Conservation (phyloP, 2,113 vertebrate species). For the Abramis brama region DNA sequence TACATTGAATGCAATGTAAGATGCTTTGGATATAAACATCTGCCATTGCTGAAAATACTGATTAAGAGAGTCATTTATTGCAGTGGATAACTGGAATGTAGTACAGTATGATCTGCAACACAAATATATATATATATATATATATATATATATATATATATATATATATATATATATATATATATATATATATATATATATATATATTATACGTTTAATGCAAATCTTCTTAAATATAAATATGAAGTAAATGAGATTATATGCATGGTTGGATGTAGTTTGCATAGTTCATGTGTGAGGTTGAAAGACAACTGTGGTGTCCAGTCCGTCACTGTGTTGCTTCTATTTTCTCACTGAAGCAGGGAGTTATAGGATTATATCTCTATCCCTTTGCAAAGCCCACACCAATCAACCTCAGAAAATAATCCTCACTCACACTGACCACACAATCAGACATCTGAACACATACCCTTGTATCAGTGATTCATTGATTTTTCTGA, state of each 20-base stretch:
- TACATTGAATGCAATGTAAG: not conserved
- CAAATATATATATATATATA: too few relatives aligned
- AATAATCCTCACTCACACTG: constrained; percentile 65
- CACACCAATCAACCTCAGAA: constrained; percentile 73
- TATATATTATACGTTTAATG: too few relatives aligned
- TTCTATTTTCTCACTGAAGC: constrained; percentile 32
- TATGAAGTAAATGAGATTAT: constrained; percentile 6
- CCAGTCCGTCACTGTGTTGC: constrained; percentile 13
- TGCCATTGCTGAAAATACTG: not conserved
- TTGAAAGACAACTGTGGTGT: not conserved
- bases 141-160: not conserved
- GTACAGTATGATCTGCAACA: not conserved
- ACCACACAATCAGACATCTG: constrained; percentile 11
- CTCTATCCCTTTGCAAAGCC: constrained; percentile 72
- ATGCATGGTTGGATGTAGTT: not conserved
- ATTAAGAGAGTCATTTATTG: not conserved
- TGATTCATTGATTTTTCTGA: not conserved
- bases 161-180: not conserved
- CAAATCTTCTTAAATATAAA: not conserved
- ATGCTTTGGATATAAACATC: not conserved
- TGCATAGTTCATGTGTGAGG: constrained; percentile 20
- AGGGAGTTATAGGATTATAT: constrained; percentile 71
- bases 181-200: not conserved
- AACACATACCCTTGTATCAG: not conserved
- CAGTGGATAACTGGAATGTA: not conserved